A percentile compares a stretch with the other conserved stretches of the same genome.
phyloP scores from a whole-genome alignment of 2,888 invertebrate genomes.

The Limnephilus marmoratus region DNA sequence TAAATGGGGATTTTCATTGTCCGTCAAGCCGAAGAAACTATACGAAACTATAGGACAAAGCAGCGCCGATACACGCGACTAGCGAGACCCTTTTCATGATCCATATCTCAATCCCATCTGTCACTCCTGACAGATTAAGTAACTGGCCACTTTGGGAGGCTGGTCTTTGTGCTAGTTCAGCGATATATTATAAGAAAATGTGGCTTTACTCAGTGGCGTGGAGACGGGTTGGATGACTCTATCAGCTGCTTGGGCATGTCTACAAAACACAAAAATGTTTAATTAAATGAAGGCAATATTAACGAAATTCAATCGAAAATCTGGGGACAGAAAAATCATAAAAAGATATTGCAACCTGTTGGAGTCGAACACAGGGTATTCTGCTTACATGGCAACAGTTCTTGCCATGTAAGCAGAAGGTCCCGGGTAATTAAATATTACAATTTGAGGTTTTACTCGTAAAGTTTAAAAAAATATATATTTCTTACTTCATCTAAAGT shows the following conservation, averaged over 20 bases:
- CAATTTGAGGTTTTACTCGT: too few relatives aligned
- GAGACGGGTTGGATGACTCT: background rate
- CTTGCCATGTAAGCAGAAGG: too few relatives aligned
- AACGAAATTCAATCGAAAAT: too few relatives aligned
- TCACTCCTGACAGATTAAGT: constrained; percentile 64
- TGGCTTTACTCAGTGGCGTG: background rate
- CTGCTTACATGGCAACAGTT: too few relatives aligned
- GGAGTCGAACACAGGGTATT: too few relatives aligned
- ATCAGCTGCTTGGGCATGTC: background rate
- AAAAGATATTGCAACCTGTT: too few relatives aligned
- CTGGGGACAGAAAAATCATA: too few relatives aligned
- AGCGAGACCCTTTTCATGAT: constrained; percentile 62
- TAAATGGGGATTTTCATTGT: constrained; percentile 44
- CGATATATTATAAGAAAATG: background rate
- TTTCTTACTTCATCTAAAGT: too few relatives aligned
- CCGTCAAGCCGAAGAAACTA: constrained; percentile 22
- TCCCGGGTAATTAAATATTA: too few relatives aligned
- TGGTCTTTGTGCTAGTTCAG: background rate
- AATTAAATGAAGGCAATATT: too few relatives aligned
- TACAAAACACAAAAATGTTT: background rate
- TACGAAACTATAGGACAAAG: constrained; percentile 55
- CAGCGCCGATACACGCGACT: constrained; percentile 48
- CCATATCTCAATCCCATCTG: constrained; percentile 64
- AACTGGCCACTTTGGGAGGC: constrained; percentile 59
- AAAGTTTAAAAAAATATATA: too few relatives aligned